These are phyloP conservation scores for Phodopus roborovskii DNA, from an alignment of 2,113 vertebrate species.

Conservation along the genomic window DNA sequence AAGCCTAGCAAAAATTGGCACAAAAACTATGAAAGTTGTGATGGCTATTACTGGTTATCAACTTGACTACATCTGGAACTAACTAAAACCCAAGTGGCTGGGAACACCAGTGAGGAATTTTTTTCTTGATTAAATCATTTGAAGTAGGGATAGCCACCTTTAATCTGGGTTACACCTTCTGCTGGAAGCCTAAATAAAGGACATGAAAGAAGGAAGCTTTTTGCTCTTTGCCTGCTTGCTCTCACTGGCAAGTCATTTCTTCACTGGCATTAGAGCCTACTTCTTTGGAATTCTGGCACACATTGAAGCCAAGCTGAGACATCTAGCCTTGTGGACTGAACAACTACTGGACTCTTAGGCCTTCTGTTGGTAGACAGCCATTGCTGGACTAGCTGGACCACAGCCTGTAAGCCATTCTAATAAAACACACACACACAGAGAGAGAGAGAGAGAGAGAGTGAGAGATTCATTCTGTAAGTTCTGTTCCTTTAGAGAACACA, in stretches of 20 bases:
- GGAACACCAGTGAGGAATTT: not conserved
- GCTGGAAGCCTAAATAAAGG: not conserved
- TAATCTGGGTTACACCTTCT: not conserved
- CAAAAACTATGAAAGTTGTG: not conserved
- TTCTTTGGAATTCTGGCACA: not conserved
- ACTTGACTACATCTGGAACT: not conserved
- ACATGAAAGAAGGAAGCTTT: not conserved
- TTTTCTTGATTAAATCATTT: not conserved
- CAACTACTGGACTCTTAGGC: not conserved
- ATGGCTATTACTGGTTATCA: not conserved
- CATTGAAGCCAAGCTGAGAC: not conserved
- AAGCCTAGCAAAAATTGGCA: not conserved
- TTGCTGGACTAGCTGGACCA: not conserved
- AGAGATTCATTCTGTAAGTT: too few species aligned
- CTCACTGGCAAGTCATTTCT: not conserved
- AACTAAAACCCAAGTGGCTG: not conserved
- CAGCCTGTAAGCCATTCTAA: not conserved
- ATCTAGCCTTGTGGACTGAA: not conserved
- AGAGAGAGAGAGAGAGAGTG: too few species aligned
- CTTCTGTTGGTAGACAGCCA: not conserved
- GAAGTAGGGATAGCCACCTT: not conserved
- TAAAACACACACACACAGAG: not conserved
- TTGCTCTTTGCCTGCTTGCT: not conserved
- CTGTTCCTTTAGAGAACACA: too few species aligned
- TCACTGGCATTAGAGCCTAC: not conserved